phyloP scores from a whole-genome alignment of 2,113 vertebrate genomes.

The Myxocyprinus asiaticus region DNA sequence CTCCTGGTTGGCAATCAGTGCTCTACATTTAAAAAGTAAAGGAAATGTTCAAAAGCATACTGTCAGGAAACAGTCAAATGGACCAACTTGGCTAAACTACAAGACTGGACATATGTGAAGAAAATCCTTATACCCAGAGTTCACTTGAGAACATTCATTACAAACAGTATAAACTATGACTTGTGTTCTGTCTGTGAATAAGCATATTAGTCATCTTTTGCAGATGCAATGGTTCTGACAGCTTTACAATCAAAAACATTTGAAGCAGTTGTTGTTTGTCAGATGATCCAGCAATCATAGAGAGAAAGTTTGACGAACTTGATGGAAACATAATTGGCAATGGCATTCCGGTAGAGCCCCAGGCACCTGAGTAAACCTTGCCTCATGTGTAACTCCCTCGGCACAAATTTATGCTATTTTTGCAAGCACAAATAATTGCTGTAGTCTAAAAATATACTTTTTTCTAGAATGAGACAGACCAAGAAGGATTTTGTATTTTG shows the following conservation, averaged over 20 bases:
- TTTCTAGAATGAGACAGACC: background rate
- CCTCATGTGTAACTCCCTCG: background rate
- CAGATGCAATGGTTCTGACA: constrained; percentile 17
- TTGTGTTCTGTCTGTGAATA: background rate
- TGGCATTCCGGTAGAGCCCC: background rate
- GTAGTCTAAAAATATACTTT: background rate
- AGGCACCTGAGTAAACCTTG: constrained; percentile 5
- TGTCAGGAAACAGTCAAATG: background rate
- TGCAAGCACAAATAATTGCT: background rate
- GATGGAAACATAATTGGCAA: background rate
- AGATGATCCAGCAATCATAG: constrained; percentile 4
- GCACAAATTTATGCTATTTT: background rate
- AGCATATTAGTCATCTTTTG: constrained; percentile 12
- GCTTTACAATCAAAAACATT: constrained; percentile 7
- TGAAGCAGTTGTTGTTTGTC: background rate
- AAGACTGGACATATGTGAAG: background rate
- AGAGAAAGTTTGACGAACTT: background rate
- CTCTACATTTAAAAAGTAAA: too few relatives aligned
- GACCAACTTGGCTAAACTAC: background rate
- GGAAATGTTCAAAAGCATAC: too few relatives aligned
- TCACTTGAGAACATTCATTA: background rate
- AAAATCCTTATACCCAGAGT: background rate
- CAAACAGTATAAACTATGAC: background rate
- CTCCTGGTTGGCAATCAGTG: too few relatives aligned
- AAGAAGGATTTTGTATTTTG: too few relatives aligned